These are phyloP conservation scores for Lutraria rhynchaena DNA, from an alignment of 1,140 invertebrate genomes.

Conservation along the genomic window DNA sequence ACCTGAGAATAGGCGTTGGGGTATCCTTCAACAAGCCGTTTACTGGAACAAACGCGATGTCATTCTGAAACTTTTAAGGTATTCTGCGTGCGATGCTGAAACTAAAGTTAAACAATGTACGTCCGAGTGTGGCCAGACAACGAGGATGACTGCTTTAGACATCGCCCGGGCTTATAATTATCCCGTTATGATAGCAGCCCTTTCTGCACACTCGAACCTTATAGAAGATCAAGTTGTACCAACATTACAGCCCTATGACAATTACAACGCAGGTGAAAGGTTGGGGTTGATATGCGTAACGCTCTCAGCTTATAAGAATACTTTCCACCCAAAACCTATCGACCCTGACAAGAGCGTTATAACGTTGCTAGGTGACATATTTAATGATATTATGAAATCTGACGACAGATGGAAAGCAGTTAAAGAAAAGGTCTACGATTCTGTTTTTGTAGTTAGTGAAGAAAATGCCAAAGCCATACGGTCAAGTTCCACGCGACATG, in stretches of 20 bases:
- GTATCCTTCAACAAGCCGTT: constrained; percentile 31
- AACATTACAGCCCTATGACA: constrained; percentile 1
- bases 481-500: background rate
- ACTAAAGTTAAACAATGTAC: constrained; percentile 26
- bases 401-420: constrained; percentile 17
- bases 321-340: constrained; percentile 26
- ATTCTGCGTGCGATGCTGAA: constrained; percentile 23
- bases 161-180: constrained; percentile 26
- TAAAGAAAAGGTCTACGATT: constrained; percentile 21
- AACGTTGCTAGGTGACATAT: constrained; percentile 10
- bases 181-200: background rate
- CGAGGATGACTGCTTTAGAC: constrained; percentile 1
- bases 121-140: constrained; percentile 18
- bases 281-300: constrained; percentile 3
- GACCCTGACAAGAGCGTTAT: background rate
- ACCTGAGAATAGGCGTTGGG: constrained; percentile 38
- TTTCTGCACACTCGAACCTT: background rate
- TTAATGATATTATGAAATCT: constrained; percentile 1
- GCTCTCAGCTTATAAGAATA: constrained; percentile 28
- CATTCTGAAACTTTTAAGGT: constrained; percentile 4
- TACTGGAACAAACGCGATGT: constrained; percentile 29
- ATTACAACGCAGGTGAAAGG: background rate
- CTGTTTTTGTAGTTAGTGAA: constrained; percentile 15
- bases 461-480: background rate
- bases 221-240: background rate